A percentile compares a stretch with the other conserved stretches of the same genome.
Conservation (phyloP, 1,140 invertebrate genomes). For the Delia radicum region DNA sequence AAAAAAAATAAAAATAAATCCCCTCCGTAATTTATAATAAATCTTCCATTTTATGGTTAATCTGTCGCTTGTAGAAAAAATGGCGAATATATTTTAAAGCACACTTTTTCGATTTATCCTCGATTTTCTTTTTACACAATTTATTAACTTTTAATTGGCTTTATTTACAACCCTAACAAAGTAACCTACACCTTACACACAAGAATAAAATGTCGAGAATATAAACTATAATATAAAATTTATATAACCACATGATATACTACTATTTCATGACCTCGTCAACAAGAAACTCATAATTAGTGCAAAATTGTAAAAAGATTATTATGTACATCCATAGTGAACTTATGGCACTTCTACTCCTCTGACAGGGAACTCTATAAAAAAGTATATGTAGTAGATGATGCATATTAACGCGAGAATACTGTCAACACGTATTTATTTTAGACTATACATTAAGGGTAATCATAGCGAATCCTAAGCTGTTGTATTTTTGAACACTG, state of each 20-base stretch:
- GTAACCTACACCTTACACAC: background rate
- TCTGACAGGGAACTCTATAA: background rate
- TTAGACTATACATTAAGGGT: background rate
- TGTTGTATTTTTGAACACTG: too few species aligned
- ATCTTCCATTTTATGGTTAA: background rate
- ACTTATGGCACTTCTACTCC: background rate
- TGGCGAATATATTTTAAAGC: background rate
- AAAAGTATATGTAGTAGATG: background rate
- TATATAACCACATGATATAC: background rate
- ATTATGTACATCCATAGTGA: background rate
- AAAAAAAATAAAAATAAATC: too few species aligned
- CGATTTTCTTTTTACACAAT: background rate
- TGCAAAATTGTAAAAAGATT: background rate
- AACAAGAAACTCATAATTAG: slow-evolving; percentile 1
- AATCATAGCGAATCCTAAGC: too few species aligned
- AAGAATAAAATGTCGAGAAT: background rate
- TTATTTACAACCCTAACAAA: background rate
- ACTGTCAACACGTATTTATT: background rate
- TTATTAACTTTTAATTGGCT: background rate
- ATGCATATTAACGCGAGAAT: background rate
- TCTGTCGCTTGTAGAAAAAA: background rate
- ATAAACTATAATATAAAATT: too few species aligned
- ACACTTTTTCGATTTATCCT: background rate
- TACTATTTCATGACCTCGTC: background rate
- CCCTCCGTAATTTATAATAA: too few species aligned